Percentiles rank a stretch among this genome's conserved stretches.
Conservation (phyloP, 2,113 vertebrate genomes). For the Cavia porcellus region DNA sequence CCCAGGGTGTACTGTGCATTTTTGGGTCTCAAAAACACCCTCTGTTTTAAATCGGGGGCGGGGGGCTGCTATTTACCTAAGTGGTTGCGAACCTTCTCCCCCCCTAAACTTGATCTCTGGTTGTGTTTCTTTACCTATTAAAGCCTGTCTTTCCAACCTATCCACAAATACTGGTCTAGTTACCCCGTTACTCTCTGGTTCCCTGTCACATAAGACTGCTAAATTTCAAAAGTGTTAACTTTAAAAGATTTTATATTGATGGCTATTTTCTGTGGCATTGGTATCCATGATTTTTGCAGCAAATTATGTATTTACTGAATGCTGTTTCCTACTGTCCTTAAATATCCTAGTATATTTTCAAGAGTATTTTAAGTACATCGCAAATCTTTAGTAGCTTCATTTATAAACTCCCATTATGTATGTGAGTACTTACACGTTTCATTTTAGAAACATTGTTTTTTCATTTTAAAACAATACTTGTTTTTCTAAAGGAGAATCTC, state of each 20-base stretch:
- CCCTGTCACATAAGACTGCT: not conserved
- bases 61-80: too few relatives aligned
- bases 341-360: constrained; percentile 24
- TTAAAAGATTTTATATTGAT: constrained; percentile 11
- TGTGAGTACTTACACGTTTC: constrained; percentile 8
- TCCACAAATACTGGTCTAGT: too few relatives aligned
- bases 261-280: not conserved
- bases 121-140: too few relatives aligned
- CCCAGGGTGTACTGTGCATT: too few relatives aligned
- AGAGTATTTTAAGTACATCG: constrained; percentile 1
- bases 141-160: too few relatives aligned
- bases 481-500: constrained; percentile 93
- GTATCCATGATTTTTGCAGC: constrained; percentile 17
- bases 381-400: constrained; percentile 19
- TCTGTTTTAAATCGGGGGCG: too few relatives aligned
- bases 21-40: too few relatives aligned
- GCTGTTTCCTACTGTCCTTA: not conserved
- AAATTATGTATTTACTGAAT: constrained; percentile 36
- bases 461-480: constrained; percentile 47
- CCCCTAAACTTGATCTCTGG: too few relatives aligned
- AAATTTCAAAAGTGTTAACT: constrained; percentile 23
- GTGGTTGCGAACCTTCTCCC: too few relatives aligned
- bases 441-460: constrained; percentile 36
- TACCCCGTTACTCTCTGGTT: too few relatives aligned
- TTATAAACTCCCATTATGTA: not conserved